Conservation (phyloP, 1,140 invertebrate genomes). For the Eulimnadia texana region DNA sequence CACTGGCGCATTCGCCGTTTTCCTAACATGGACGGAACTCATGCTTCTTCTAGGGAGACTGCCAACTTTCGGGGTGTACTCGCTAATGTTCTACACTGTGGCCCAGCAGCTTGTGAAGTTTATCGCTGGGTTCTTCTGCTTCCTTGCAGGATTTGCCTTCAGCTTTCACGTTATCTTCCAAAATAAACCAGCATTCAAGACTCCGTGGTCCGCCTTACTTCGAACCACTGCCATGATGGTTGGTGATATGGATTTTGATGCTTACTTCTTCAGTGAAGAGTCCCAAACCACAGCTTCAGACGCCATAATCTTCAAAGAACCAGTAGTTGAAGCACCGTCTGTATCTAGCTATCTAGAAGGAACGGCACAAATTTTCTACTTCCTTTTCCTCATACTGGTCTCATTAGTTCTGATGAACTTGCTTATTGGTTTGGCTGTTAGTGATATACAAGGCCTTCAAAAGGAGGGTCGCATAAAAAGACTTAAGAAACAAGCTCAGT, state of each 20-base stretch:
- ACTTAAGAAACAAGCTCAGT: conserved; percentile 31
- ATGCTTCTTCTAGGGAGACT: conserved; percentile 37
- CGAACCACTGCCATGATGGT: conserved; percentile 43
- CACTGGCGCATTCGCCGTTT: conserved; percentile 33
- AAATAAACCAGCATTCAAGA: conserved; percentile 28
- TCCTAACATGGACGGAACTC: conserved; percentile 37
- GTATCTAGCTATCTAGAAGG: background rate
- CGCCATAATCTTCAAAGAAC: background rate
- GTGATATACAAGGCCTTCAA: conserved; percentile 42
- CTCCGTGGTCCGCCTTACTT: conserved; percentile 32
- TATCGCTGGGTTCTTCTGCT: conserved; percentile 34
- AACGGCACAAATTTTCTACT: conserved; percentile 35
- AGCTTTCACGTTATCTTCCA: conserved; percentile 37
- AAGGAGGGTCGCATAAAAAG: conserved; percentile 33
- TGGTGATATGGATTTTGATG: conserved; percentile 39
- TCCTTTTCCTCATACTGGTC: conserved; percentile 42
- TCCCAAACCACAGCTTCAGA: background rate
- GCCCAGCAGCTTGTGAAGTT: conserved; percentile 36
- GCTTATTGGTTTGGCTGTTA: conserved; percentile 45
- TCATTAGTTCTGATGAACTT: conserved; percentile 46
- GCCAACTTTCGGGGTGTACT: conserved; percentile 35
- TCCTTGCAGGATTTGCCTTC: conserved; percentile 39
- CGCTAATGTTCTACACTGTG: conserved; percentile 36
- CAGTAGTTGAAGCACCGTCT: background rate
- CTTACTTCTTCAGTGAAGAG: background rate